Evolutionary conservation across 2,888 invertebrate species (phyloP).

Genomic region (Pristionchus arcanus): DNA sequence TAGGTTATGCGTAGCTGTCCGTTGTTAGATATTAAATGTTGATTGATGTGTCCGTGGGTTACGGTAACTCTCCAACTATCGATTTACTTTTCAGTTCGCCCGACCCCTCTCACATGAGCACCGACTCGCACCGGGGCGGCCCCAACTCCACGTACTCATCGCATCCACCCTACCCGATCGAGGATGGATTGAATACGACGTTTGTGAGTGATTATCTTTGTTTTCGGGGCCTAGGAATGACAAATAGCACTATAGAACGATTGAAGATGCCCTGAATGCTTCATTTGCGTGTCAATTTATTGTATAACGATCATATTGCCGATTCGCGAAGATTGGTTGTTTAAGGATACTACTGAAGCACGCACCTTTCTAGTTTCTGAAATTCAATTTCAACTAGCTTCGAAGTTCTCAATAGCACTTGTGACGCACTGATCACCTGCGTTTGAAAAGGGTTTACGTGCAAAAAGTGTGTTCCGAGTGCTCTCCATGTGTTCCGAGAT

Average conservation of each 20-base stretch:
- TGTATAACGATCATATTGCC: no score
- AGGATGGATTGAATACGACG: slow-evolving; percentile 55
- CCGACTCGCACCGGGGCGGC: slow-evolving; percentile 21
- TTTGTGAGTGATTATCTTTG: slow-evolving; percentile 19
- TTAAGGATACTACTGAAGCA: neutral
- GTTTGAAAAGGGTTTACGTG: neutral
- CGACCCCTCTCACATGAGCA: slow-evolving; percentile 45
- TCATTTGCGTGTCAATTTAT: neutral
- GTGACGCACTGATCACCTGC: neutral
- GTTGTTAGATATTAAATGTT: no score
- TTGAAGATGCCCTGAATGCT: neutral
- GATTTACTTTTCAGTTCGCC: slow-evolving; percentile 43
- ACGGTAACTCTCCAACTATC: neutral
- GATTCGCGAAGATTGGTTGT: no score
- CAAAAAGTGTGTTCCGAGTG: neutral
- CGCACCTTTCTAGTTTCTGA: neutral
- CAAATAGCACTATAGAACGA: no score
- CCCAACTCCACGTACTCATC: slow-evolving; percentile 22
- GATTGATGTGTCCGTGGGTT: neutral
- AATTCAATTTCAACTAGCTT: no score
- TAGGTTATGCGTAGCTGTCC: no score
- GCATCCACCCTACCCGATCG: slow-evolving; percentile 50
- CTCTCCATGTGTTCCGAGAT: neutral
- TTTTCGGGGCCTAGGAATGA: no score
- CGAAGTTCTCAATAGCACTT: neutral